phyloP scores from a whole-genome alignment of 2,888 invertebrate species.

The Polydrusus cervinus region DNA sequence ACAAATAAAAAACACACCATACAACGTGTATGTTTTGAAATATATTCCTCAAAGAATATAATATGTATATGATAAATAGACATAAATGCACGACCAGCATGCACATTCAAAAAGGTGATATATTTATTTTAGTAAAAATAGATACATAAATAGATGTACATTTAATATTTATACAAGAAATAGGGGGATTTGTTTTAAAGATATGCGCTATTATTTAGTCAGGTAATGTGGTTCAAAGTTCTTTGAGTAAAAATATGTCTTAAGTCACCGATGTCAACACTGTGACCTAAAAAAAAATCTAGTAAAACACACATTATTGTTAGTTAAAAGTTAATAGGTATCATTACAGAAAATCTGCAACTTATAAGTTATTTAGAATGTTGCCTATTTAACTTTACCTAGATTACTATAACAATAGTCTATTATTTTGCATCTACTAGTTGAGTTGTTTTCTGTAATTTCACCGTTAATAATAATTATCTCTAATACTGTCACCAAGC shows the following conservation, averaged over 20 bases:
- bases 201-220: constrained; percentile 60
- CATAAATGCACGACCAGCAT: constrained; percentile 67
- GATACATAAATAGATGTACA: constrained; percentile 60
- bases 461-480: too few species aligned
- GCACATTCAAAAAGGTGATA: constrained; percentile 57
- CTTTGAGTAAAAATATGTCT: constrained; percentile 66
- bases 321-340: too few species aligned
- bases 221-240: constrained; percentile 62
- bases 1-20: constrained; percentile 45
- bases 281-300: constrained; percentile 65
- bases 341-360: too few species aligned
- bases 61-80: constrained; percentile 42
- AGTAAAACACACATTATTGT: too few species aligned
- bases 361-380: too few species aligned
- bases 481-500: too few species aligned
- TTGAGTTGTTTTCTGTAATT: too few species aligned
- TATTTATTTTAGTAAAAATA: constrained; percentile 58
- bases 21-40: constrained; percentile 23
- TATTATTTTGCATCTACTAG: too few species aligned
- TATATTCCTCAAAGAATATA: constrained; percentile 54
- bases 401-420: too few species aligned
- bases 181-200: constrained; percentile 53
- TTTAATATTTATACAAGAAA: constrained; percentile 55
- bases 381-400: too few species aligned
- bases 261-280: constrained; percentile 68